Evolutionary conservation across 1,140 invertebrate species (phyloP), one percentile per base, ranked within the genome.

Genomic region (Diachasma alloeum): DNA sequence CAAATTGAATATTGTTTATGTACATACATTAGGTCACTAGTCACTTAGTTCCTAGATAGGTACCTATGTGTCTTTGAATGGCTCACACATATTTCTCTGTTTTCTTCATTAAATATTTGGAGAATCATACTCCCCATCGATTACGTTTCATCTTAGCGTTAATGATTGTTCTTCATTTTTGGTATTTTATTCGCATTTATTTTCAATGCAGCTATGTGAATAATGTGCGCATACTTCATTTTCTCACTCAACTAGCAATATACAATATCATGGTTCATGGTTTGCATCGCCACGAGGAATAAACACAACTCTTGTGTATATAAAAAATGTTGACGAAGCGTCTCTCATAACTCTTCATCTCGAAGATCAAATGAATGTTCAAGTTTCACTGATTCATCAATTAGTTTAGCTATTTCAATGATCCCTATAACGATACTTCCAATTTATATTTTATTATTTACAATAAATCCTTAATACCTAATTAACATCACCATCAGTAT

Each of bases 1-100:
- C 39, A 9, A 42, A 11, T 56, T 56, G 31, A 59, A 59, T 59
- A 59, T 59, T 59, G 31, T 22, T 59, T 59, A 59, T 4, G 53
- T 63, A 63, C 59, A 63, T 63, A 26, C 19, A 63, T 63, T 63
- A 63, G 59, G 59, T 63, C 59, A 63, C 59, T 63, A 63, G 59
- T 63, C 59, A 63, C 59, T 63, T 63, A 63, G 9, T 63, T 19
- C 5, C 59, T 63, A 63, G 5, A 31, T 63, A 59, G 53, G 53
- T 59, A 63, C 24, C 59, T 26, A 63, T 26, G 19, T 63, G 3
- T 63, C 4, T 26, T 31, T 11, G 26, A 17, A 31, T 11, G 4
- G 24, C 59, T 63, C 59, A 59, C n/a, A 59, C 17, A 22, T 59
- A 59, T 59, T 59, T 59, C 17, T 22, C 4, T 5, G 13, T 17